A percentile compares a stretch with the other conserved stretches of the same genome.
Conservation (phyloP, 2,888 invertebrate genomes). For the Muschampia plurimacula region DNA sequence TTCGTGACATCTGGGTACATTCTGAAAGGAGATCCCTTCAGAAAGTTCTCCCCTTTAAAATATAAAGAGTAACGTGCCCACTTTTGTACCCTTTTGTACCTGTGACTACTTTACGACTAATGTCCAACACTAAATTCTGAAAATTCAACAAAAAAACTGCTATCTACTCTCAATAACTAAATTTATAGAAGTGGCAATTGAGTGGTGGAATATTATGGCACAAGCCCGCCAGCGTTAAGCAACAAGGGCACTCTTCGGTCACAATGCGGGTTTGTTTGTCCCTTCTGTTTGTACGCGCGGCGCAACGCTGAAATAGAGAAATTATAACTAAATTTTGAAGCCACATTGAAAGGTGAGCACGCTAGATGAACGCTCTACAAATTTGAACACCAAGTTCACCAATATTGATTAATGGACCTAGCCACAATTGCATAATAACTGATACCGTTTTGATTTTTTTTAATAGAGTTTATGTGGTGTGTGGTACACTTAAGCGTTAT, state of each 20-base stretch:
- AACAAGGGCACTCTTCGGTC: slow-evolving; percentile 60
- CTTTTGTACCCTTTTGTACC: neutral
- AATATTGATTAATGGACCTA: slow-evolving; percentile 33
- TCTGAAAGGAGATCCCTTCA: too few relatives aligned
- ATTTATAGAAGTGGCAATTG: slow-evolving; percentile 29
- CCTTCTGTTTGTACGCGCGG: slow-evolving; percentile 65
- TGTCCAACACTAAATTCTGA: neutral
- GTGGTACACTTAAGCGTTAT: too few relatives aligned
- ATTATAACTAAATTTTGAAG: slow-evolving; percentile 71
- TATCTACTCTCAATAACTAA: neutral
- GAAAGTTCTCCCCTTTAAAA: too few relatives aligned
- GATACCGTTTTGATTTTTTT: slow-evolving; percentile 14
- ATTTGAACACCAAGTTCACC: slow-evolving; percentile 40
- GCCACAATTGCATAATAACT: slow-evolving; percentile 31
- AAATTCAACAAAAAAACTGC: neutral
- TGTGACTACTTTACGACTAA: too few relatives aligned
- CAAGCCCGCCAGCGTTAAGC: slow-evolving; percentile 31
- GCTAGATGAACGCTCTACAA: slow-evolving; percentile 48
- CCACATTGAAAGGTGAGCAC: slow-evolving; percentile 51
- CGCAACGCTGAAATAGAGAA: slow-evolving; percentile 63
- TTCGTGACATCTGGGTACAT: too few relatives aligned
- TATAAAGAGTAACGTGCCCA: neutral
- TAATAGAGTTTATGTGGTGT: neutral
- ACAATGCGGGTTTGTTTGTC: slow-evolving; percentile 70
- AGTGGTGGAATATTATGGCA: slow-evolving; percentile 35